Conservation (phyloP, 2,888 invertebrate genomes). For the Ormyrus thymus region DNA sequence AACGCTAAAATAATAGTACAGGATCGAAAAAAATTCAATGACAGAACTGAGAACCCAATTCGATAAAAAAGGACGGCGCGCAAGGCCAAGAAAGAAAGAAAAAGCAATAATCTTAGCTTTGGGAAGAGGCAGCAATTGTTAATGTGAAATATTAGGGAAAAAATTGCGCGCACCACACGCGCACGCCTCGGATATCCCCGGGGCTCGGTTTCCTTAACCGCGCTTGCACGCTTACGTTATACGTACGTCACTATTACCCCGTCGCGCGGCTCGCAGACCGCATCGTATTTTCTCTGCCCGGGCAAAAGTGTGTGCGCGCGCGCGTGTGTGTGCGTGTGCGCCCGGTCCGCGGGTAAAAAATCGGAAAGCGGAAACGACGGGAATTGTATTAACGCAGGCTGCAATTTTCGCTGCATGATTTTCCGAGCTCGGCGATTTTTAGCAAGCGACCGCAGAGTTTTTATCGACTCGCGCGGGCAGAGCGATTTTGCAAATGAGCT, state of each 20-base stretch:
- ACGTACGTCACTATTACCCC: slow-evolving; percentile 52
- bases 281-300: slow-evolving; percentile 44
- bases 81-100: not conserved
- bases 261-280: slow-evolving; percentile 26
- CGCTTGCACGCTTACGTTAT: slow-evolving; percentile 37
- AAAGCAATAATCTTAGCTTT: not conserved
- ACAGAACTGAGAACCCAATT: not conserved
- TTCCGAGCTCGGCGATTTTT: slow-evolving; percentile 33
- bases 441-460: slow-evolving; percentile 33
- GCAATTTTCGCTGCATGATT: slow-evolving; percentile 34
- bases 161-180: not conserved
- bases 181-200: not conserved
- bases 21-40: not conserved
- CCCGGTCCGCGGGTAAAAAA: not conserved
- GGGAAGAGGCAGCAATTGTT: no score
- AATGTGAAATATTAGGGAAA: not conserved
- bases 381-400: slow-evolving; percentile 45
- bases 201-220: not conserved
- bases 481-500: slow-evolving; percentile 27
- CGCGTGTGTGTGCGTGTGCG: slow-evolving; percentile 36
- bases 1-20: no score
- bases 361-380: slow-evolving; percentile 42
- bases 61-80: not conserved
- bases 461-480: slow-evolving; percentile 5
- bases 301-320: slow-evolving; percentile 30